phyloP scores from a whole-genome alignment of 2,888 invertebrate genomes.

The Odontothrips loti region DNA sequence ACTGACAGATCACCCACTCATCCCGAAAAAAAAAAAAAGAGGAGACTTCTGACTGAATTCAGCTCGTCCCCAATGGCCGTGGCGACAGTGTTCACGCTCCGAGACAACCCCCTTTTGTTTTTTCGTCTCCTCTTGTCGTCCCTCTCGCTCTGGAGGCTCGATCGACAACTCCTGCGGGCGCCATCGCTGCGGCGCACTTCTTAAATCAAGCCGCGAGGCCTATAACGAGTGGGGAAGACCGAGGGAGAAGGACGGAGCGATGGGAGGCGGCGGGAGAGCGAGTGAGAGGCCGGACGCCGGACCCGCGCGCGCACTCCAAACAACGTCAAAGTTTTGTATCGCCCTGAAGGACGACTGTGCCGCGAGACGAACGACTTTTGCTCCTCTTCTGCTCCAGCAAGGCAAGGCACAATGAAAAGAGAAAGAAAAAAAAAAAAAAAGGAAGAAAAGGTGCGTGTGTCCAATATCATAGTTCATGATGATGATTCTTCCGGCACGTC shows the following conservation, averaged over 20 bases:
- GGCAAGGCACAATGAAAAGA: no score
- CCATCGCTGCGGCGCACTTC: not conserved
- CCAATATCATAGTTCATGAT: no score
- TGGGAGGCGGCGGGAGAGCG: no score
- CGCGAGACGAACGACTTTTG: not conserved
- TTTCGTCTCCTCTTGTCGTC: not conserved
- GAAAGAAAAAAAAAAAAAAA: no score
- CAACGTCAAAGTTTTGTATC: slow-evolving; percentile 25
- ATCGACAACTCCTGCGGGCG: not conserved
- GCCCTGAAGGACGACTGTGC: not conserved
- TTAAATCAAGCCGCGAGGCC: slow-evolving; percentile 18
- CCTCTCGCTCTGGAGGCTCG: not conserved
- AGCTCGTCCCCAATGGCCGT: not conserved
- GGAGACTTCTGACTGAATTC: not conserved
- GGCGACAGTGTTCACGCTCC: not conserved
- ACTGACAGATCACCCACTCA: no score
- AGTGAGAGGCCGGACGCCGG: not conserved
- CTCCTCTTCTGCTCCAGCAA: not conserved
- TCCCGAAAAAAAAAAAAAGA: no score
- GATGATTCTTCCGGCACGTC: no score
- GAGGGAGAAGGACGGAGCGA: no score
- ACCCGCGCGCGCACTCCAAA: not conserved
- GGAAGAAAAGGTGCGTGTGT: no score
- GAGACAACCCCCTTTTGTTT: not conserved
- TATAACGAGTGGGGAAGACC: not conserved